Percentiles rank a stretch among this genome's conserved stretches.
Conservation (phyloP, 1,140 invertebrate genomes). For the Heliconius hewitsoni region DNA sequence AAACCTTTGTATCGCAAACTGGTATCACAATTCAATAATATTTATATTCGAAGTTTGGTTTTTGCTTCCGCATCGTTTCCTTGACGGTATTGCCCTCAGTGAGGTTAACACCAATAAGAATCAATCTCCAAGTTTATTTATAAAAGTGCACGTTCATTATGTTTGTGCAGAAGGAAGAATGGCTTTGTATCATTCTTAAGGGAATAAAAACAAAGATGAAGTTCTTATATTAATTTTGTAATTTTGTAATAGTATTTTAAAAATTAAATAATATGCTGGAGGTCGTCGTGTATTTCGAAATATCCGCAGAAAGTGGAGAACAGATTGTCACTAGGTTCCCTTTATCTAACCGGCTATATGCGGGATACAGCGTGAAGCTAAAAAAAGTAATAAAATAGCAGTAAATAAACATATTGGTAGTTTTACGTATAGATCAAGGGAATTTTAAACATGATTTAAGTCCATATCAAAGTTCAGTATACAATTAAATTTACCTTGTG, state of each 20-base stretch:
- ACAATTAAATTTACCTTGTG: conserved; percentile 16
- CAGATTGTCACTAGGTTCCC: too few relatives aligned
- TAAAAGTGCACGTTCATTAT: conserved; percentile 11
- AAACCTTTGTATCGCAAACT: not conserved
- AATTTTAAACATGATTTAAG: not conserved
- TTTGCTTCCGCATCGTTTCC: conserved; percentile 16
- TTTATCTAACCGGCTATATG: too few relatives aligned
- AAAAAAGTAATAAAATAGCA: too few relatives aligned
- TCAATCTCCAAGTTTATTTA: conserved; percentile 15
- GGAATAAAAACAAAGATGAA: not conserved
- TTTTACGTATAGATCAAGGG: not conserved
- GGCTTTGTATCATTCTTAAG: not conserved
- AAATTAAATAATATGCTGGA: too few relatives aligned
- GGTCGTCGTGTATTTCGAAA: too few relatives aligned
- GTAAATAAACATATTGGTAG: not conserved
- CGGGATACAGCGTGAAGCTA: too few relatives aligned
- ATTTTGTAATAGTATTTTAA: not conserved
- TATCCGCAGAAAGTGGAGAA: too few relatives aligned
- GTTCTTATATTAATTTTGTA: not conserved
- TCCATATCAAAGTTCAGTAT: conserved; percentile 21
- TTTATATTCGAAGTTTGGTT: conserved; percentile 5
- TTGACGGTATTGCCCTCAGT: conserved; percentile 15
- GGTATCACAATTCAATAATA: not conserved
- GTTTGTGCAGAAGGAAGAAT: not conserved
- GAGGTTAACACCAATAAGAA: conserved; percentile 13